phyloP scores from a whole-genome alignment of 2,113 vertebrate species.

The Polyodon spathula region DNA sequence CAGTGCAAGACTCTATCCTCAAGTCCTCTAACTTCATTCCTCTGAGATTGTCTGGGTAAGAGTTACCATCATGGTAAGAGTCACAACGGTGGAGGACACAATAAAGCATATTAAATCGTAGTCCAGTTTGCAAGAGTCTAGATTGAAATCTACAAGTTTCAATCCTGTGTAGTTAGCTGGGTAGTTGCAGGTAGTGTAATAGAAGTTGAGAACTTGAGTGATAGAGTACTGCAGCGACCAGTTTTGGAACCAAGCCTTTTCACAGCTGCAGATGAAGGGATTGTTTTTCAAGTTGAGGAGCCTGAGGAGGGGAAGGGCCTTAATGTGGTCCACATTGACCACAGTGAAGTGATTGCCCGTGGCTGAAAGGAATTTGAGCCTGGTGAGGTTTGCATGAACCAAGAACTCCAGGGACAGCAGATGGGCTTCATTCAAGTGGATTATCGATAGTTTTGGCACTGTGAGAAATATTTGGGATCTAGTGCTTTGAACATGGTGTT shows the following conservation, averaged over 20 bases:
- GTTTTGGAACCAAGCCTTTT: slow-evolving; percentile 40
- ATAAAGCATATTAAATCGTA: slow-evolving; percentile 12
- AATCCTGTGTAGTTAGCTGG: slow-evolving; percentile 29
- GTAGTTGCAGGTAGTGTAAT: slow-evolving; percentile 47
- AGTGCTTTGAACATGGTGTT: slow-evolving; percentile 38
- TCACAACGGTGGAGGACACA: slow-evolving; percentile 7
- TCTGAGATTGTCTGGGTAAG: slow-evolving; percentile 16
- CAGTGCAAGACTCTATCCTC: slow-evolving; percentile 23
- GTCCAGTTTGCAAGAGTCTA: slow-evolving; percentile 3
- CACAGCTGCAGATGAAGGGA: slow-evolving; percentile 50
- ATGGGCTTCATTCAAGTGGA: slow-evolving; percentile 36
- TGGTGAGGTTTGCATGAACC: slow-evolving; percentile 27
- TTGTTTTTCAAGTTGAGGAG: slow-evolving; percentile 48
- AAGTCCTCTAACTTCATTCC: slow-evolving; percentile 35
- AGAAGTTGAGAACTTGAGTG: slow-evolving; percentile 50
- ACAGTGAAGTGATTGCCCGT: slow-evolving; percentile 37
- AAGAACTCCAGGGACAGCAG: slow-evolving; percentile 50
- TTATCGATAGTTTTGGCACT: slow-evolving; percentile 31
- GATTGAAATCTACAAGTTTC: slow-evolving; percentile 14
- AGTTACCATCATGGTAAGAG: slow-evolving; percentile 11
- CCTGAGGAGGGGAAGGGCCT: slow-evolving; percentile 32
- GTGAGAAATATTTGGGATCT: slow-evolving; percentile 35
- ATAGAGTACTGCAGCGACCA: slow-evolving; percentile 31
- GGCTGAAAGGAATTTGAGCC: slow-evolving; percentile 40
- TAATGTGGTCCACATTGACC: slow-evolving; percentile 22